Evolutionary conservation across 1,140 invertebrate species (phyloP).

Genomic region (Drosophila tropicalis): DNA sequence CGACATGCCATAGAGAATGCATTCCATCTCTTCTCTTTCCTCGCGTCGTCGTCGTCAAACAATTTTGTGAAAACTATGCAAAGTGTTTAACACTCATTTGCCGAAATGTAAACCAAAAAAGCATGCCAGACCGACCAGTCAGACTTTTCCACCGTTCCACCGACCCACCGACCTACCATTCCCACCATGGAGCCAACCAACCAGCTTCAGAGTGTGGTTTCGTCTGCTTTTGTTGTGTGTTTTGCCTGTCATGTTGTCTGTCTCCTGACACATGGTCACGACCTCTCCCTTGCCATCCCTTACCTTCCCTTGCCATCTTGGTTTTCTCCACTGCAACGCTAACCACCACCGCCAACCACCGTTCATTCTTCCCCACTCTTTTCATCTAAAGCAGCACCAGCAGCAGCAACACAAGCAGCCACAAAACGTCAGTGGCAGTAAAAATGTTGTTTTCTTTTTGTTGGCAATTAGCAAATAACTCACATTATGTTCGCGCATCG

Average conservation of each 20-base stretch:
- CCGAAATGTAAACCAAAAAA: slow-evolving; percentile 50
- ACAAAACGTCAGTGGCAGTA: slow-evolving; percentile 26
- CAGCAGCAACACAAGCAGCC: not conserved
- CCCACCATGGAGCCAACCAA: not conserved
- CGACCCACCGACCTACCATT: not conserved
- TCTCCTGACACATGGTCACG: slow-evolving; percentile 15
- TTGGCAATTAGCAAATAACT: slow-evolving; percentile 70
- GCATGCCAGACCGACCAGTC: slow-evolving; percentile 3
- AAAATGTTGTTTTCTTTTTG: slow-evolving; percentile 39
- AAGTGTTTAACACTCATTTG: slow-evolving; percentile 57
- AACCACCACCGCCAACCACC: not conserved
- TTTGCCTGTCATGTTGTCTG: slow-evolving; percentile 48
- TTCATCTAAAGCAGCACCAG: not conserved
- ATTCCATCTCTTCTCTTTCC: not conserved
- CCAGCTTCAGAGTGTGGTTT: slow-evolving; percentile 34
- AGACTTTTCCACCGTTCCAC: not conserved
- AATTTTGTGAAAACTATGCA: slow-evolving; percentile 34
- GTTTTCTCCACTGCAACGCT: not conserved
- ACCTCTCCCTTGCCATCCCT: not conserved
- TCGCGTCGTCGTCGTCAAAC: not conserved
- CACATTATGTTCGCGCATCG: slow-evolving; percentile 58
- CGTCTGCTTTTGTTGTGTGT: slow-evolving; percentile 22
- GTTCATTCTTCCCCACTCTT: not conserved
- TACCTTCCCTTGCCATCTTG: too few relatives aligned
- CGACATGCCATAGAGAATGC: not conserved